Evolutionary conservation across 1,140 invertebrate species (phyloP), one percentile per base, ranked within the genome.

Genomic region (Drosophila grimshawi): DNA sequence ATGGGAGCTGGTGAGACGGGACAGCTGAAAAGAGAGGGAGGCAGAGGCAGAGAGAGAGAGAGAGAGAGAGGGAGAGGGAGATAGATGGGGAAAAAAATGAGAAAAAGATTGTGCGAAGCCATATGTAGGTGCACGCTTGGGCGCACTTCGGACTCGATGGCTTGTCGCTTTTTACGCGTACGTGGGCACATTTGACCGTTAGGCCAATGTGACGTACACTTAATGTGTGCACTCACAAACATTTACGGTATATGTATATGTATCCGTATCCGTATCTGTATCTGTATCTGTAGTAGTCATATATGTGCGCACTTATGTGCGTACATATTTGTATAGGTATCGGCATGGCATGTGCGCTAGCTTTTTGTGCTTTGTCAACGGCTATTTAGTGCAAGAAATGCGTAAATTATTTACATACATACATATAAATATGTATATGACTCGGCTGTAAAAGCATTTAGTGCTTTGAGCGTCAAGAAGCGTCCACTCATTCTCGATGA

Each of bases 301-400:
- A 19, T 19, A 19, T 19, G 35, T 65, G 46, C 52, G 52, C 6
- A 49, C 32, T n/a, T 27, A 35, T 51, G 43, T 32, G 29, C 33
- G 11, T 48, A 27, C 41, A 37, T 57, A 35, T 49, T 39, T 33
- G 35, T 51, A 41, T 41, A 49, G 48, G 43, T 53, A 46, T 59
- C 19, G 56, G 46, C 43, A 30, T 43, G 72, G 39, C 49, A 64
- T 69, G 57, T 57, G 66, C 43, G 46, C 57, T 45, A 19, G 53
- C 52, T 33, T 56, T 49, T 49, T 37, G 11, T 55, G 51, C 45
- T 76, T 82, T 86, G 80, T 77, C 80, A 80, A 71, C 83, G 69
- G 72, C 80, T 83, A 89, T 89, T 88, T 80, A 83, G 85, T 80
- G 69, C 85, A 81, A 69, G 80, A 89, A 88, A 89, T 89, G 72